Percentiles rank a stretch among this genome's conserved stretches.
These are phyloP conservation scores for Acrocyrtus sp. DNA, from an alignment of 2,888 invertebrate species.

Conservation along the genomic window DNA sequence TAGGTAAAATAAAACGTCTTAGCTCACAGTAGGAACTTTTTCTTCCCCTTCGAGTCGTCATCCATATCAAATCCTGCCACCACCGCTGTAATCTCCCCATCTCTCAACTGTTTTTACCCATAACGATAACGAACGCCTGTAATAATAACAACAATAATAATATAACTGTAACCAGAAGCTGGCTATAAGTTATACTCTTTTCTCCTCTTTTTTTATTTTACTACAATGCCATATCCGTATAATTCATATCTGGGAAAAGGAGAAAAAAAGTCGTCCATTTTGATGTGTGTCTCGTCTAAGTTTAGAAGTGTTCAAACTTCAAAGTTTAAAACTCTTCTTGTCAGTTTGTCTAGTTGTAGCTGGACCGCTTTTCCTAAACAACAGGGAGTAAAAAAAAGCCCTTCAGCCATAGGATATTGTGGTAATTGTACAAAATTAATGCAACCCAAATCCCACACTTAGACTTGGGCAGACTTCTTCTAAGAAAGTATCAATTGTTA, in stretches of 20 bases:
- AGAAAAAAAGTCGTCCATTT: constrained; percentile 3
- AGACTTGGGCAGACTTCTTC: not conserved
- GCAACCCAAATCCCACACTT: not conserved
- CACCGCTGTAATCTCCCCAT: not conserved
- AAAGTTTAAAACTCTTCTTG: too few species aligned
- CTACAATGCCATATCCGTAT: not conserved
- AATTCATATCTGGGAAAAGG: not conserved
- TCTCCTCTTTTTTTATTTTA: constrained; percentile 12
- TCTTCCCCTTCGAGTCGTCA: constrained; percentile 17
- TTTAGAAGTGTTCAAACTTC: too few species aligned
- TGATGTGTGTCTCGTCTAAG: not conserved
- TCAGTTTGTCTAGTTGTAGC: constrained; percentile 19
- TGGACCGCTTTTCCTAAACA: not conserved
- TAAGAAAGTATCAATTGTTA: constrained; percentile 6
- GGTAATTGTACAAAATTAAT: not conserved
- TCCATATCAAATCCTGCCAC: not conserved
- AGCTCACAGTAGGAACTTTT: constrained; percentile 29
- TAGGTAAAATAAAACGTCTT: constrained; percentile 44
- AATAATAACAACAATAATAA: constrained; percentile 3
- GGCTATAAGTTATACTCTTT: too few species aligned
- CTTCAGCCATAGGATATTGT: too few species aligned
- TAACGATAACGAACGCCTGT: not conserved
- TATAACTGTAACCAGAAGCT: constrained; percentile 26
- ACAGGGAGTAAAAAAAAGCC: not conserved
- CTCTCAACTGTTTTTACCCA: not conserved